phyloP scores from a whole-genome alignment of 2,797 vertebrate species.

The Xerus rutilus region DNA sequence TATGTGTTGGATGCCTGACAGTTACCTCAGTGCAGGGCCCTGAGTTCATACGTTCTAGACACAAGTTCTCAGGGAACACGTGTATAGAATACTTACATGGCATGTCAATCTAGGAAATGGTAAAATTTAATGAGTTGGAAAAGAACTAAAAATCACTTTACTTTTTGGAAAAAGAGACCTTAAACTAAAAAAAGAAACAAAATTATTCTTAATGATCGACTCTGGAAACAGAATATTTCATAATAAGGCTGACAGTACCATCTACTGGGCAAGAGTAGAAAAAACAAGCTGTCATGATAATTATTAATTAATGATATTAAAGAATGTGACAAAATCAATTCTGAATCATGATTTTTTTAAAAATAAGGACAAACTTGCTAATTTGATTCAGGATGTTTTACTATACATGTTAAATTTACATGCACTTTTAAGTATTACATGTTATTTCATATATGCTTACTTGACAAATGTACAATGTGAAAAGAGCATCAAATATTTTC shows the following conservation, averaged over 20 bases:
- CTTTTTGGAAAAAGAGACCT: background rate
- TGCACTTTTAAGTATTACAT: background rate
- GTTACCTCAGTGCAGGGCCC: too few relatives aligned
- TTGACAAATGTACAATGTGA: background rate
- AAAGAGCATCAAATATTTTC: background rate
- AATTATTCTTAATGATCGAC: conserved; percentile 17
- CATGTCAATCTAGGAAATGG: background rate
- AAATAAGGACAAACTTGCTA: background rate
- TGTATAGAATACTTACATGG: background rate
- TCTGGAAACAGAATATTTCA: conserved; percentile 76
- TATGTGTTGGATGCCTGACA: background rate
- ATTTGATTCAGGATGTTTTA: background rate
- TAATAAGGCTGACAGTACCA: conserved; percentile 88
- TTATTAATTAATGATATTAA: conserved; percentile 75
- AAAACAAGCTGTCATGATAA: conserved; percentile 72
- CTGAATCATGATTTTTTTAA: background rate
- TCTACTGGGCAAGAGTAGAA: conserved; percentile 89
- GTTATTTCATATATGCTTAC: background rate
- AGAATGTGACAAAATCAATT: conserved; percentile 32
- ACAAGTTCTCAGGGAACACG: background rate
- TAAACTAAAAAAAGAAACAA: background rate
- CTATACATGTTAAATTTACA: background rate
- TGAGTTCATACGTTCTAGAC: background rate
- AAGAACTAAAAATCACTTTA: conserved; percentile 59
- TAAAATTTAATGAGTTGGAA: background rate